Evolutionary conservation across 2,888 invertebrate species (phyloP), one percentile per base, ranked within the genome.

Genomic region (Chrysolina haemoptera): DNA sequence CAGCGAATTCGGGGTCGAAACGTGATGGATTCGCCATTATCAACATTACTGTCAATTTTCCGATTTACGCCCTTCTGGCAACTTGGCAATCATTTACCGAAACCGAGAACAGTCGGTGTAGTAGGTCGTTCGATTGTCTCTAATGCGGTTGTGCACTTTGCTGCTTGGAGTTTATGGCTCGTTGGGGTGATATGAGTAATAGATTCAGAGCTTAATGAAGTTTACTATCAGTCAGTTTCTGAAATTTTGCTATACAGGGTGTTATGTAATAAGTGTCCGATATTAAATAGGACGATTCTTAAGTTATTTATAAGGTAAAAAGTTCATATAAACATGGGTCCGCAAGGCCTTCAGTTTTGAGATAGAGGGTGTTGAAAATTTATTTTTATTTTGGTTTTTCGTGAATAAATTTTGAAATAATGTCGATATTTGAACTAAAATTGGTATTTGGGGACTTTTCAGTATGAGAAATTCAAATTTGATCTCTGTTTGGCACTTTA

Each of bases 21-120:
- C 20, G 14, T 67, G 67, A 74, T 70, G 68, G 74, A 74, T 74
- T 74, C 41, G 70, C 74, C 59, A 64, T 70, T 74, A 74, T 67
- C 62, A 53, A 67, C 64, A 74, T 70, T 74, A 74, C 50, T 50
- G 70, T 70, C 70, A 50, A 70, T 74, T 67, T 70, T 22, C 62
- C 62, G 62, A 70, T 73, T 70, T 70, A 70, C 35, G 53, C 41
- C 62, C 73, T 62, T 70, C 22, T 65, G 46, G 65, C 22, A 46
- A 59, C 35, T 59, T 12, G n/a, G 27, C 27, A 59, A 35, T 59
- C 27, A 59, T 59, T 59, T 27, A 59, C n/a, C 59, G 59, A 35
- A 35, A 35, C 59, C 59, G 35, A 27, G 11, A 12, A n/a, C 22
- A n/a, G n/a, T n/a, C 59, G 46, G n/a, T 46, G 46, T 50, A 18